Evolutionary conservation across 2,888 invertebrate genomes (phyloP), one percentile per base, ranked within the genome.

Genomic region (Tachina fera): DNA sequence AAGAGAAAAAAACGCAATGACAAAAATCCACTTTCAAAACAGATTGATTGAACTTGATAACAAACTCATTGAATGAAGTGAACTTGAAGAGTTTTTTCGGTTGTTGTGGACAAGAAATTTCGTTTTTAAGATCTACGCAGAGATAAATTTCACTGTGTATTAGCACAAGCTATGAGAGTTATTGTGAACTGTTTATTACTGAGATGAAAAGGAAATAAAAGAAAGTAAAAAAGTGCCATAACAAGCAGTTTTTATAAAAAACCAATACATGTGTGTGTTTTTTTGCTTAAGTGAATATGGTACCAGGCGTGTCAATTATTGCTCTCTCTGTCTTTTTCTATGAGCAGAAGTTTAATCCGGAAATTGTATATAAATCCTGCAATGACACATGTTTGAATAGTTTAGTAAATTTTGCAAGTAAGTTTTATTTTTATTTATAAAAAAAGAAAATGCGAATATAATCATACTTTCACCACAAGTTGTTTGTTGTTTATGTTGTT

Each of bases 41-140:
- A 88, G 91, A 91, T 91, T 91, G 91, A 91, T 91, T 91, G 91
- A 89, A 87, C 88, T 83, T 82, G 91, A 91, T 91, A 91, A 88
- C 87, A 60, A 31, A 3, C 22, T 58, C 43, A 75, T 47, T 60
- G 47, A 67, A 56, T 61, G 45, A 60, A 79, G 14, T 53, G 53
- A 60, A 72, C 60, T 68, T 83, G 74, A 78, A 67, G 63, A 65
- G 72, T 67, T 67, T 70, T 16, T 70, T 71, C 22, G 51, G 4
- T 63, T 53, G 9, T 13, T 71, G 51, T 61, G 60, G 71, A 72
- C 60, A 67, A 72, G 75, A 43, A 70, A 61, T 86, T 67, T 61
- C 22, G 31, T 51, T 75, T 43, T 53, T 39, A 39, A 84, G 80
- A 82, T 82, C 76, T 58, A 47, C 3, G 1, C 45, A 16, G 43